phyloP scores from a whole-genome alignment of 2,113 vertebrate genomes.

The Sceloporus tristichus region DNA sequence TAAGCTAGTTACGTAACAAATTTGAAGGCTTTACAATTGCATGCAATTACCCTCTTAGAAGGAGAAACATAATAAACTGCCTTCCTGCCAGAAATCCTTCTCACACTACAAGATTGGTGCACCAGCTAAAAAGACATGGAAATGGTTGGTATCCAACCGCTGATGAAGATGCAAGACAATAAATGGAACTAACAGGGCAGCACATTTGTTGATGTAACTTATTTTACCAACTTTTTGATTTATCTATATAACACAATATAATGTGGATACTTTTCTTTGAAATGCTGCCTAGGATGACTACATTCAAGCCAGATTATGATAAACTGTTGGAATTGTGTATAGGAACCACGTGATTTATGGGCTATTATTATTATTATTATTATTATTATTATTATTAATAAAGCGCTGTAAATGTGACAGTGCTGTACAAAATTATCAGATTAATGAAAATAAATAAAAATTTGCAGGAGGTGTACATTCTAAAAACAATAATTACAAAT shows the following conservation, averaged over 20 bases:
- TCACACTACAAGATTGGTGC: background rate
- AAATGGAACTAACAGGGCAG: background rate
- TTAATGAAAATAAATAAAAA: too few relatives aligned
- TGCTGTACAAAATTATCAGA: too few relatives aligned
- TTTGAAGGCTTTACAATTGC: background rate
- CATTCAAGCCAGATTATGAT: background rate
- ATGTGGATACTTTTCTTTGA: background rate
- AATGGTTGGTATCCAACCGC: background rate
- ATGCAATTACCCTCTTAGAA: conserved; percentile 12
- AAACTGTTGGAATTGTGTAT: background rate
- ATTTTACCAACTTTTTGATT: background rate
- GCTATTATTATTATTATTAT: background rate
- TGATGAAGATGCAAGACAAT: background rate
- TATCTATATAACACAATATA: background rate
- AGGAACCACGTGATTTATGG: background rate
- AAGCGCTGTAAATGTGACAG: too few relatives aligned
- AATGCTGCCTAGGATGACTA: background rate
- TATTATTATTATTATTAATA: too few relatives aligned
- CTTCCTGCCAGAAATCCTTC: background rate
- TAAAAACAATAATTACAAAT: too few relatives aligned
- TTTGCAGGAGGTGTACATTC: too few relatives aligned
- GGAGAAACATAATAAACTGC: background rate
- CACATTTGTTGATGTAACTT: background rate
- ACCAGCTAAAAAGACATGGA: background rate
- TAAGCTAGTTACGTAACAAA: conserved; percentile 12